phyloP scores from a whole-genome alignment of 92 coral and sea anemone genomes.

The Zoanthus solanderi region DNA sequence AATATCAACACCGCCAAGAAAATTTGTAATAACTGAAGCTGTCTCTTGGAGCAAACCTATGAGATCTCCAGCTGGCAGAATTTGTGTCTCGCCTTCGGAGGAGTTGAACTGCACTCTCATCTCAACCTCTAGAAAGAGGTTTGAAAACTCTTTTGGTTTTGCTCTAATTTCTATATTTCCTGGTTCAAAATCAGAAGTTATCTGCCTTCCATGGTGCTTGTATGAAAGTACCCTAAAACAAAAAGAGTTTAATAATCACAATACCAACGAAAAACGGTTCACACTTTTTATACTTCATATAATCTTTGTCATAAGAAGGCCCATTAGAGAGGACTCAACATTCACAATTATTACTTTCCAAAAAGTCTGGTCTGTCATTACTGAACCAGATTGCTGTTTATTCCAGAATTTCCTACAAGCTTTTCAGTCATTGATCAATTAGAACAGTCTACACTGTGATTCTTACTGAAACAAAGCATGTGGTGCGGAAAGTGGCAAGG shows the following conservation, averaged over 20 bases:
- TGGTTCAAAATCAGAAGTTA: background rate
- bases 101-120: background rate
- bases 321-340: no score
- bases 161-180: conserved; percentile 8
- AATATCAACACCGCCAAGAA: conserved; percentile 14
- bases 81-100: background rate
- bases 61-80: background rate
- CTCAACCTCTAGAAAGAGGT: conserved; percentile 35
- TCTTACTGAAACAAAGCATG: no score
- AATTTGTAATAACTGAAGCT: background rate
- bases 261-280: no score
- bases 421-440: no score
- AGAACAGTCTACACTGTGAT: no score
- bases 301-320: no score
- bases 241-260: background rate
- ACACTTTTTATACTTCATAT: no score
- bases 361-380: no score
- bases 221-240: background rate
- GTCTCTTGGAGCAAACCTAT: conserved; percentile 25
- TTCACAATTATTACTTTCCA: no score
- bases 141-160: conserved; percentile 29
- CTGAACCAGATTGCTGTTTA: no score
- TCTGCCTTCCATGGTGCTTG: background rate
- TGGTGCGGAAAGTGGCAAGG: no score
- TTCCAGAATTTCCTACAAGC: no score